Base-by-base conservation (phyloP, 2,888 invertebrate genomes). In the Listrodromus nycthemerus region DNA sequence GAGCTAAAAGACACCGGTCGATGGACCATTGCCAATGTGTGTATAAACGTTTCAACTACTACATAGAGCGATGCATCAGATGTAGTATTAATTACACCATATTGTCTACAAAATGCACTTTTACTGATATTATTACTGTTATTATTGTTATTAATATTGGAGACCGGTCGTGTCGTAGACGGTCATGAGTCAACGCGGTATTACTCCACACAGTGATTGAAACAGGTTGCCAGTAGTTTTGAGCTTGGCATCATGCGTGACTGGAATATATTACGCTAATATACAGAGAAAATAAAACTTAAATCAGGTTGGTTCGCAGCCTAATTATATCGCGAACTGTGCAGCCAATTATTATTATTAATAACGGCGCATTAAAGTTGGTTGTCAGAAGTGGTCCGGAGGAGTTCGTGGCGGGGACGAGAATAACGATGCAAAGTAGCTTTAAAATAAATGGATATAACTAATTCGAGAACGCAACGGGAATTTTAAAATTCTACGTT, bases 361-460 rank as follows among this genome's bases (percentile, higher is more conserved):
- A 55, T 24, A 8, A 55, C 24, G 24, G 10, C 24, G 10, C 24
- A 24, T 55, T 55, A 24, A 21, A 24, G 4, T 21, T 55, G 4
- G 10, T 55, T 55, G 8, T 24, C 55, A 24, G 13, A 24, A 24
- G 2, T 13, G 55, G 21, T 24, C 55, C 24, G 55, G 1, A 24
- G 19, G 55, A 55, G 21, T 24, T 24, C 24, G 55, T 0, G 55
- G 24, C 55, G 24, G 10, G 3, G 27, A 74, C 19, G n/a, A 48
- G 45, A 63, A 48, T 48, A 74, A 75, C 30, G 19, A 75, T 48
- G 10, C 61, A 61, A 45, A 69, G 33, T 21, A 65, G 65, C 63
- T 71, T 27, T 45, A 27, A 76, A 16, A n/a, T 27, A 19, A 45
- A n/a, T 37, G 33, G 33, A 50, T 61, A 27, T 61, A 30, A 61